Base-by-base conservation (phyloP, 2,888 invertebrate genomes). In the Syrphus vitripennis region DNA sequence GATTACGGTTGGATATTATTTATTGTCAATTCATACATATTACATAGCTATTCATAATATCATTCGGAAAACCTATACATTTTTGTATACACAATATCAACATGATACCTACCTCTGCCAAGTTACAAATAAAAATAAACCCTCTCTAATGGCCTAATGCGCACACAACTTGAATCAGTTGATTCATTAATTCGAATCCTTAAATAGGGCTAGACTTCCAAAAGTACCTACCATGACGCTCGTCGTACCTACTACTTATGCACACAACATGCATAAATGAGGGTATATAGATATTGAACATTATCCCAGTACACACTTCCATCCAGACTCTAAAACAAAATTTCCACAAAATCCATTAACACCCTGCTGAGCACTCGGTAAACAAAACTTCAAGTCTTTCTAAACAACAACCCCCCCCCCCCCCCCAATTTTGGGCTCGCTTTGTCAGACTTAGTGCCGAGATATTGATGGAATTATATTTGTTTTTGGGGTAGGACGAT, bases 101-200 rank as follows among this genome's bases (percentile, higher is more conserved):
- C 57, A 16, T 19, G 3, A n/a, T 6, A 45, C 21, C 1, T 12
- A 48, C 21, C 21, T 21, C 3, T 4, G 24, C n/a, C 19, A 19
- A 19, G 14, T 5, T 12, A 19, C 21, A 67, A 67, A 67, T 31
- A 48, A 67, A 67, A 67, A 67, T 31, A 75, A 83, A 75, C 40
- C 19, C 80, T 34, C 77, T 29, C 63, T 80, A 75, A 79, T 75
- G 70, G 83, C 75, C 63, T 70, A 57, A 80, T 83, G 80, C 65
- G 65, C 57, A 50, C 45, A 45, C 3, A 45, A 67, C 67, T 75
- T 79, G 55, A 83, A 70, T 79, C n/a, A n/a, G 79, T 70, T 80
- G 83, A 79, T 80, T 83, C 83, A 80, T 80, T 80, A 83, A 80
- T 83, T 71, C 74, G 48, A 75, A 42, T 37, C 83, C 69, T 63